phyloP scores from a whole-genome alignment of 2,888 invertebrate genomes.

The Yponomeuta plumbellus region DNA sequence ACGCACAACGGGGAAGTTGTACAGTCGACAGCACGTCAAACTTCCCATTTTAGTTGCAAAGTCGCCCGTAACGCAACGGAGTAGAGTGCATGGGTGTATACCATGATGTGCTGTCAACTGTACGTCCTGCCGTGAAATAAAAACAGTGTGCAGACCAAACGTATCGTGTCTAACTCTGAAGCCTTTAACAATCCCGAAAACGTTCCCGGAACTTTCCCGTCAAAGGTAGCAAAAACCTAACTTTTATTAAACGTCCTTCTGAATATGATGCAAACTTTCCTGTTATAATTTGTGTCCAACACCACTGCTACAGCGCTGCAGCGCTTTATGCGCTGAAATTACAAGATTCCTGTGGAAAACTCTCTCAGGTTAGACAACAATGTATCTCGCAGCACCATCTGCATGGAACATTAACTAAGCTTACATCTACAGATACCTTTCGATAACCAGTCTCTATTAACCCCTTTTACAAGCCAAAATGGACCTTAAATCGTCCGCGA shows the following conservation, averaged over 20 bases:
- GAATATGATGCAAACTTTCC: background rate
- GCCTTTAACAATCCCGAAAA: constrained; percentile 2
- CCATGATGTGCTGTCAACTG: too few relatives aligned
- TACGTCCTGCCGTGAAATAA: background rate
- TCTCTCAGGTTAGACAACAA: background rate
- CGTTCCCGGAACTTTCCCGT: background rate
- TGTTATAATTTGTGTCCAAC: background rate
- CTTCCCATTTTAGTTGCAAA: too few relatives aligned
- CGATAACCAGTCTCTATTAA: background rate
- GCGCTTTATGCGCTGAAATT: too few relatives aligned
- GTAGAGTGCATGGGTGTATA: too few relatives aligned
- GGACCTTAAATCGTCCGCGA: background rate
- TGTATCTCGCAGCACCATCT: background rate
- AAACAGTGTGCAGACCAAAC: background rate
- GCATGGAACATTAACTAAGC: background rate
- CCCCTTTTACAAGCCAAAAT: background rate
- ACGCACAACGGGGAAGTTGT: too few relatives aligned
- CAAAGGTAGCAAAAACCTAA: constrained; percentile 2
- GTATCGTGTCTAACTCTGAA: background rate
- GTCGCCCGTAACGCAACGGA: too few relatives aligned
- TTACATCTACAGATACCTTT: background rate
- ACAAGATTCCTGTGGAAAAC: background rate
- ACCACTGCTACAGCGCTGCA: too few relatives aligned
- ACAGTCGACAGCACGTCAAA: too few relatives aligned
- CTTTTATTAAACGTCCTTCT: background rate